Base-by-base conservation (phyloP, 2,113 vertebrate species). In the Suncus etruscus region DNA sequence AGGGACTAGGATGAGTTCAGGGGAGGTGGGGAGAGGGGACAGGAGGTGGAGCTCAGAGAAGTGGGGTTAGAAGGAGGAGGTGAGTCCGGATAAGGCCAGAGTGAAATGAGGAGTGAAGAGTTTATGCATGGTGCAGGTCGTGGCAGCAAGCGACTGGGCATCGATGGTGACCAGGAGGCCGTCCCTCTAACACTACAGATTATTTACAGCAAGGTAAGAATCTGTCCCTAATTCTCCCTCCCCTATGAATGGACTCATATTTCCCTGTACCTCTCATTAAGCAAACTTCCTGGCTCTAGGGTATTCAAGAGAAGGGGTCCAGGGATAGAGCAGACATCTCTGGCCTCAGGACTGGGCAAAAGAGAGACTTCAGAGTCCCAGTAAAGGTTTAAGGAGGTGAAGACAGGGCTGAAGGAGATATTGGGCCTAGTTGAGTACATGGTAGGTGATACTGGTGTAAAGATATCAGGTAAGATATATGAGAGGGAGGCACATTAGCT, bases 161-260 rank as follows among this genome's bases (percentile, higher is more conserved):
- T 99, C 25, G 99, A 99, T 6, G 99, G 98, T 8, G 99, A 99
- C 96, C 97, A 99, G 92, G 99, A 99, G 95, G 99, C 99, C 1
- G 97, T 99, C 76, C 99, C 99, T 54, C 97, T 99, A 76, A 98
- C 97, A 97, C 98, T 99, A 97, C 99, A 99, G 78, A 97, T 99
- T 22, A 96, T 98, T 75, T 99, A 99, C 96, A 99, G 98, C 97
- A 98, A 98, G 98, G 99, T 99, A 96, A 95, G 97, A 18, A 2
- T 11, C 75, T 69, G 69, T 75, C 61, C 29, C 76, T n/a, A 24
- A 16, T 22, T 51, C 68, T 14, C 32, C 54, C 22, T 12, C 70
- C 70, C 45, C 51, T 39, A 15, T 68, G 63, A 50, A 20, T 39
- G 8, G 22, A 63, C 15, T 20, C 47, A 0, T 6, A 45, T 22